Conservation (phyloP, 2,113 vertebrate species). For the Aptenodytes forsteri region DNA sequence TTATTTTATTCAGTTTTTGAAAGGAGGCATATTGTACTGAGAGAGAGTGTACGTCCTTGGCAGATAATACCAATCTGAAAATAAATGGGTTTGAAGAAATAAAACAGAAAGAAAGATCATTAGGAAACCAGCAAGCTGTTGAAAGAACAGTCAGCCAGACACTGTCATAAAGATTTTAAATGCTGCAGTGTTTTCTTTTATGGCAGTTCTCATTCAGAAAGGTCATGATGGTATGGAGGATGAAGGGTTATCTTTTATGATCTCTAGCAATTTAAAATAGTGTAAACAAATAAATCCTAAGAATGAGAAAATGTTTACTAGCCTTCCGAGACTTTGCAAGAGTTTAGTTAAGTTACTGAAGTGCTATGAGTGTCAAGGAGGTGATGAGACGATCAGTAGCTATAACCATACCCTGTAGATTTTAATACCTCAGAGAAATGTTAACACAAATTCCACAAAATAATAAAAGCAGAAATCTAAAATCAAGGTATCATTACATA, state of each 20-base stretch:
- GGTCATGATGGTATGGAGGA: constrained; percentile 59
- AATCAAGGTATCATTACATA: not conserved
- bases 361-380: not conserved
- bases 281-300: constrained; percentile 74
- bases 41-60: not conserved
- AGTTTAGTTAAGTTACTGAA: constrained; percentile 30
- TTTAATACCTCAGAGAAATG: not conserved
- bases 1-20: not conserved
- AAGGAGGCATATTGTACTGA: not conserved
- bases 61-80: not conserved
- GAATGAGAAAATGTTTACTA: constrained; percentile 66
- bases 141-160: constrained; percentile 54
- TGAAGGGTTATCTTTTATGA: constrained; percentile 69
- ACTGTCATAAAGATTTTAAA: constrained; percentile 69
- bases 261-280: constrained; percentile 65
- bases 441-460: not conserved
- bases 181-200: constrained; percentile 41
- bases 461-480: not conserved
- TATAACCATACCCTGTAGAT: not conserved
- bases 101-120: constrained; percentile 53
- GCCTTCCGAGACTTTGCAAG: constrained; percentile 32
- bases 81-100: constrained; percentile 57
- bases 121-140: constrained; percentile 63
- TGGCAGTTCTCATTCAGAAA: constrained; percentile 66
- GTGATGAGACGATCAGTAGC: constrained; percentile 32